A percentile compares a stretch with the other conserved stretches of the same genome.
Evolutionary conservation across 1,140 invertebrate genomes (phyloP).

Genomic region (Drosophila mayri): DNA sequence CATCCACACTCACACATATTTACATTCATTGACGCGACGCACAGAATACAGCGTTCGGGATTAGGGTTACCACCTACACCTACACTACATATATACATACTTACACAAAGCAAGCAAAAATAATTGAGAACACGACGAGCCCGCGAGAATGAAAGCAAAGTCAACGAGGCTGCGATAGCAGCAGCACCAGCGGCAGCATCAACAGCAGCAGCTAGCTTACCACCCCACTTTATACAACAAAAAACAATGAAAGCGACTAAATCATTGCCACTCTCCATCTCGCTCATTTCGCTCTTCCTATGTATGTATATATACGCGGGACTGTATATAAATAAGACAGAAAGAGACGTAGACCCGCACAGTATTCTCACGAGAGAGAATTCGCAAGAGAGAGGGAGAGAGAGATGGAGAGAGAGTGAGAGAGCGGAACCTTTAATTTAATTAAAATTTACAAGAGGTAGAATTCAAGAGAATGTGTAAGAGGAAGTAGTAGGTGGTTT

Average conservation of each 20-base stretch:
- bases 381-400: not conserved
- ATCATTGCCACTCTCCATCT: constrained; percentile 72
- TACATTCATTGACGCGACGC: constrained; percentile 43
- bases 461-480: constrained; percentile 11
- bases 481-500: not conserved
- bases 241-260: constrained; percentile 68
- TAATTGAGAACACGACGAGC: constrained; percentile 46
- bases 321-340: constrained; percentile 12
- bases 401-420: too few relatives aligned
- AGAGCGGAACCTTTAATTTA: constrained; percentile 43
- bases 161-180: constrained; percentile 16
- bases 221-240: constrained; percentile 49
- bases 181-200: constrained; percentile 17
- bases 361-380: constrained; percentile 15
- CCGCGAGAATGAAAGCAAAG: constrained; percentile 62
- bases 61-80: constrained; percentile 46
- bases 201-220: constrained; percentile 32
- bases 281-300: constrained; percentile 37
- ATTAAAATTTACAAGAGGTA: constrained; percentile 29
- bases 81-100: not conserved
- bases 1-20: constrained; percentile 12
- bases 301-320: not conserved
- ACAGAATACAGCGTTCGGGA: constrained; percentile 17
- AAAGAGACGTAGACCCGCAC: constrained; percentile 16
- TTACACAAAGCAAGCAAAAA: constrained; percentile 27